Conservation (phyloP, 2,797 vertebrate species). For the Eospalax fontanierii region DNA sequence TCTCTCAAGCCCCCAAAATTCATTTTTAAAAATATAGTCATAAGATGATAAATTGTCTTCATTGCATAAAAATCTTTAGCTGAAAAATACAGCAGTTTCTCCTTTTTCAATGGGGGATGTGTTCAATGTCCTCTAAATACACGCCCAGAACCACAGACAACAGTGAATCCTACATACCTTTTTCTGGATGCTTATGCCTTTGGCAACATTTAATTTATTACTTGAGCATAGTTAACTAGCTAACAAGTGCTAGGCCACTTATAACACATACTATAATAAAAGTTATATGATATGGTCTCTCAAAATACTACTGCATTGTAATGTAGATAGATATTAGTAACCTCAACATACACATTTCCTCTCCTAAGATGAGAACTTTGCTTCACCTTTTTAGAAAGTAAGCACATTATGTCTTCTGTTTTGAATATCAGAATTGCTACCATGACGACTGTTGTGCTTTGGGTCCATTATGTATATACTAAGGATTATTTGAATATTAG, state of each 20-base stretch:
- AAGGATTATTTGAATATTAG: not conserved
- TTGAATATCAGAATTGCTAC: not conserved
- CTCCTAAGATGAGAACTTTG: not conserved
- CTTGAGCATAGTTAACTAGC: not conserved
- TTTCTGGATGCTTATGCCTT: not conserved
- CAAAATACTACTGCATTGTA: not conserved
- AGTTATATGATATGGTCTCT: not conserved
- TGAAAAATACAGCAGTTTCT: not conserved
- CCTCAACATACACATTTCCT: not conserved
- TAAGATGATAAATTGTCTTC: not conserved
- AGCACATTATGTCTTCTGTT: not conserved
- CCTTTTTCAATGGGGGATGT: not conserved
- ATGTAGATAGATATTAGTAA: not conserved
- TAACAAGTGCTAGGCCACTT: not conserved
- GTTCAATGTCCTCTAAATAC: not conserved
- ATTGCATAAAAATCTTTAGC: not conserved
- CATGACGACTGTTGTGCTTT: not conserved
- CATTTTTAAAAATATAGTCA: conserved; percentile 33
- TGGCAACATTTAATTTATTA: not conserved
- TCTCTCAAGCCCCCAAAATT: too few species aligned
- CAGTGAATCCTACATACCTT: not conserved
- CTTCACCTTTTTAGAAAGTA: not conserved
- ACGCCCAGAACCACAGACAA: not conserved
- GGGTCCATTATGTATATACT: not conserved
- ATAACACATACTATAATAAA: not conserved